phyloP scores from a whole-genome alignment of 2,797 vertebrate genomes.

The Poeciliopsis paucimaculata region DNA sequence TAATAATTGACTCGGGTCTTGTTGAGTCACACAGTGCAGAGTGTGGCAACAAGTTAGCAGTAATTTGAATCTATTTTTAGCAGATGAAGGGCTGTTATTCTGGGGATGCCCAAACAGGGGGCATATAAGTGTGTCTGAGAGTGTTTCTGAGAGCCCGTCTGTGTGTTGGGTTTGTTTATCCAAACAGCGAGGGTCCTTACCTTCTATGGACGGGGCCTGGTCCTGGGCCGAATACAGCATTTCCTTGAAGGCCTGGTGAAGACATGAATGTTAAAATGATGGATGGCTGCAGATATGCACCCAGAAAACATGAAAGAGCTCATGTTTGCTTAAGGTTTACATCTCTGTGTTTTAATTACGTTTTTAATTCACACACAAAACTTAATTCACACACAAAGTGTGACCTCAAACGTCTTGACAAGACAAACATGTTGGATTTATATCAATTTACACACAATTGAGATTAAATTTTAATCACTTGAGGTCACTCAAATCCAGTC shows the following conservation, averaged over 20 bases:
- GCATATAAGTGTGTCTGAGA: conserved; percentile 17
- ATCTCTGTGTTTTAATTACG: background rate
- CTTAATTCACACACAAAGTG: background rate
- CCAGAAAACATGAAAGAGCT: background rate
- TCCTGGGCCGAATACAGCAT: conserved; percentile 98
- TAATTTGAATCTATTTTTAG: conserved; percentile 77
- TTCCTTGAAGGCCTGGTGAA: conserved; percentile 93
- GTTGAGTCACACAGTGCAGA: conserved; percentile 24
- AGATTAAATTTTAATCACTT: background rate
- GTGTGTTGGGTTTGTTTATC: conserved; percentile 30
- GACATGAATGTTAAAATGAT: conserved; percentile 34
- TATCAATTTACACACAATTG: background rate
- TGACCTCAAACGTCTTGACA: background rate
- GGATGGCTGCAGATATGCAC: conserved; percentile 1
- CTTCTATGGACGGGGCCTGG: conserved; percentile 97
- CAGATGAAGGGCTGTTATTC: conserved; percentile 65
- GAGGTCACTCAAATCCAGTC: background rate
- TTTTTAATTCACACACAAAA: background rate
- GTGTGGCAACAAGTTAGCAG: conserved; percentile 50
- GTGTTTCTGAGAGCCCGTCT: conserved; percentile 19
- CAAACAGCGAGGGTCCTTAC: conserved; percentile 80
- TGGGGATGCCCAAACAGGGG: conserved; percentile 61
- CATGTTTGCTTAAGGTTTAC: background rate
- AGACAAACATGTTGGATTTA: background rate
- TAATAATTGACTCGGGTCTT: conserved; percentile 12